A percentile compares a stretch with the other conserved stretches of the same genome.
These are phyloP conservation scores for Tenthredo mesomela DNA, from an alignment of 2,888 invertebrate genomes.

Conservation along the genomic window DNA sequence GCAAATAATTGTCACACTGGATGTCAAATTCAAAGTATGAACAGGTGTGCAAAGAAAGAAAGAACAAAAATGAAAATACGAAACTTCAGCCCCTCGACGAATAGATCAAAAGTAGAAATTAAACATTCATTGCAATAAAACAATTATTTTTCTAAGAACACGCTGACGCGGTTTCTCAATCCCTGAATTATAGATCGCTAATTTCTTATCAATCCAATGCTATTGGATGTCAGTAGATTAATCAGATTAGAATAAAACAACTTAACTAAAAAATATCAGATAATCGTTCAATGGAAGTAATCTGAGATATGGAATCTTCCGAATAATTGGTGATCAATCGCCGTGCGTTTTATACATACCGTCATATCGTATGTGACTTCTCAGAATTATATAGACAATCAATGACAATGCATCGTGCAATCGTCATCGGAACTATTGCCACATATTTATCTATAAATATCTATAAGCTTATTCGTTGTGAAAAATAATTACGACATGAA, in stretches of 20 bases:
- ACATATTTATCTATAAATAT: neutral
- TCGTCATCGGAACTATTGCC: neutral
- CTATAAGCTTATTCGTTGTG: neutral
- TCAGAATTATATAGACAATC: neutral
- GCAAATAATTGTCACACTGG: neutral
- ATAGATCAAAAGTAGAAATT: neutral
- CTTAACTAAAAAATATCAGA: neutral
- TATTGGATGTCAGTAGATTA: constrained; percentile 18
- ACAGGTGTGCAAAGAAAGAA: neutral
- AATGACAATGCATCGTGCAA: neutral
- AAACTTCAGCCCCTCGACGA: neutral
- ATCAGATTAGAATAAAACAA: constrained; percentile 11
- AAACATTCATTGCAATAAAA: neutral
- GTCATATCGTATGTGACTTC: neutral
- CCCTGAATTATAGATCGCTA: neutral
- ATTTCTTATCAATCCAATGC: neutral
- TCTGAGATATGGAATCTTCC: neutral
- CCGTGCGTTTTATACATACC: neutral
- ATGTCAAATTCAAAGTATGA: neutral
- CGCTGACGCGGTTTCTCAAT: neutral
- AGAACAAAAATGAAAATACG: too few relatives aligned
- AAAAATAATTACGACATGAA: neutral
- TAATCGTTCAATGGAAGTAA: neutral
- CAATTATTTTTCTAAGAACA: neutral
- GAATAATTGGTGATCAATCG: neutral